Evolutionary conservation across 2,888 invertebrate genomes (phyloP), one percentile per base, ranked within the genome.

Genomic region (Fragum whitleyi): DNA sequence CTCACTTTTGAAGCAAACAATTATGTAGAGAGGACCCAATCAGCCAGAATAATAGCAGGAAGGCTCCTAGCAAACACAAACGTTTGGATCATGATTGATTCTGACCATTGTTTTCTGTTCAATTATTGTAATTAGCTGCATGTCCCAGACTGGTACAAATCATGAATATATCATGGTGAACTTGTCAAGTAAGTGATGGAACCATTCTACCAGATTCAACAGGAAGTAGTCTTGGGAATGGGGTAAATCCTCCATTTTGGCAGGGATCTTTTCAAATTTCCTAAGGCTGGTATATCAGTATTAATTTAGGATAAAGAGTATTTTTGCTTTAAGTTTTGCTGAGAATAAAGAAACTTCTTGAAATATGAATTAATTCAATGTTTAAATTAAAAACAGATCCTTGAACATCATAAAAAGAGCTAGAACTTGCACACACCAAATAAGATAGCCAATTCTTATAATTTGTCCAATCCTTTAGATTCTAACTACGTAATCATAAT

Each of bases 171-270:
- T 62, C 62, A 62, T 39, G 21, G 36, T 62, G n/a, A 21, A 39
- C 39, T 39, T 39, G 39, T 39, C 39, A 39, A 39, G 39, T 39
- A 62, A 39, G 62, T 36, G 36, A 62, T 72, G 77, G 67, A 77
- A 71, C 65, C 77, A 72, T 42, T 77, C 77, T 59, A 75, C n/a
- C n/a, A 36, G 51, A 28, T 71, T 62, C 72, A 62, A 75, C 79
- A 79, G 79, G 79, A 79, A 79, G 79, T 79, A 62, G 75, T 75
- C 75, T 62, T 75, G 71, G 75, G 79, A 75, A 57, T 62, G 29
- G 29, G 21, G 32, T 36, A 62, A 29, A 19, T 11, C 36, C 36
- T 62, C 19, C n/a, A 19, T 29, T n/a, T n/a, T n/a, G n/a, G n/a
- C n/a, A n/a, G n/a, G n/a, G n/a, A n/a, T n/a, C n/a, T n/a, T n/a